Conservation (phyloP, 2,888 invertebrate genomes). For the Tetragonisca angustula region DNA sequence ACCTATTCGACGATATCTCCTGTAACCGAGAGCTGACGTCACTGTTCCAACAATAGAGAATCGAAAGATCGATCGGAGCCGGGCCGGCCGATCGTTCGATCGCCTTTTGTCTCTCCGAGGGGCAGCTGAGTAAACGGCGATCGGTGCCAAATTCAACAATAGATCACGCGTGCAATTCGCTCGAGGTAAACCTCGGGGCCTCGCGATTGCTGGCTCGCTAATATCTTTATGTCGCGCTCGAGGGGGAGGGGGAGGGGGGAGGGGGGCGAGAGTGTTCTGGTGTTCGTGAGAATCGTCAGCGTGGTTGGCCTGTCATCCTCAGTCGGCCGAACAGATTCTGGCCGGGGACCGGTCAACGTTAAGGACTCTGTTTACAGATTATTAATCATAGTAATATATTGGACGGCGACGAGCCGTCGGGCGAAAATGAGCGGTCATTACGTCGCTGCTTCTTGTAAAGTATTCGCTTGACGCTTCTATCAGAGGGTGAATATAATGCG, state of each 20-base stretch:
- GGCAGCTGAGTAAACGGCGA: slow-evolving; percentile 47
- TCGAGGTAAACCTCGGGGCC: neutral
- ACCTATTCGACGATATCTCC: neutral
- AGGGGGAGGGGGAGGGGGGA: too few species aligned
- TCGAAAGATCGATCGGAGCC: slow-evolving; percentile 8
- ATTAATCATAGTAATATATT: slow-evolving; percentile 44
- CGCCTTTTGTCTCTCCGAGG: slow-evolving; percentile 14
- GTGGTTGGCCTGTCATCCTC: slow-evolving; percentile 1
- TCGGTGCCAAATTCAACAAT: slow-evolving; percentile 53
- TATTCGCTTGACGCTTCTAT: slow-evolving; percentile 4
- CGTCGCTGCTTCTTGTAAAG: neutral
- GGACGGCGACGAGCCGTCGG: slow-evolving; percentile 5
- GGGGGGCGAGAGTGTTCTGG: neutral
- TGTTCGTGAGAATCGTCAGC: slow-evolving; percentile 19
- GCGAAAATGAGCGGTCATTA: slow-evolving; percentile 30
- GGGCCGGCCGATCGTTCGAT: slow-evolving; percentile 25
- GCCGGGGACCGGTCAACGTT: slow-evolving; percentile 14
- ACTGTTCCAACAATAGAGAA: slow-evolving; percentile 14
- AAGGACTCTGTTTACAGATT: slow-evolving; percentile 49
- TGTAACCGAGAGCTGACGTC: slow-evolving; percentile 2
- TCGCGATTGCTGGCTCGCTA: slow-evolving; percentile 16
- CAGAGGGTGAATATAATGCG: slow-evolving; percentile 30
- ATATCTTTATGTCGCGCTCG: slow-evolving; percentile 45
- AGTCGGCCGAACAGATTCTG: slow-evolving; percentile 23
- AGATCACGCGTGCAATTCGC: slow-evolving; percentile 30